Conservation (phyloP, 1,140 invertebrate genomes). For the Drosophila arizonae region DNA sequence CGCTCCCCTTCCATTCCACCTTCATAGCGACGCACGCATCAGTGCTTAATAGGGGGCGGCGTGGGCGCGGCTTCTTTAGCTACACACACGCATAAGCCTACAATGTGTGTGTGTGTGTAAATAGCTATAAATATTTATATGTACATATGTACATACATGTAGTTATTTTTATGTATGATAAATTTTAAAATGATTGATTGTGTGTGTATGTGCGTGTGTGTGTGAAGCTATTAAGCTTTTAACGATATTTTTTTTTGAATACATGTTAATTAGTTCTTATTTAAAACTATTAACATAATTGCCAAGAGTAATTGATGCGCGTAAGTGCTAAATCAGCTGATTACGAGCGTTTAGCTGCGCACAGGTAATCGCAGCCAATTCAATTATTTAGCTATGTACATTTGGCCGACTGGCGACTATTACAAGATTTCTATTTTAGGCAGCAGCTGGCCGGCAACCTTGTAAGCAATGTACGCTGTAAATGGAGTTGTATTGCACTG, state of each 20-base stretch:
- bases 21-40: slow-evolving; percentile 9
- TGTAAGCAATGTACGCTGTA: slow-evolving; percentile 25
- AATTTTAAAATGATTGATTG: background rate
- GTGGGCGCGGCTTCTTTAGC: slow-evolving; percentile 16
- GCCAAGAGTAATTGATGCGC: slow-evolving; percentile 26
- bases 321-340: slow-evolving; percentile 13
- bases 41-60: slow-evolving; percentile 20
- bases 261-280: slow-evolving; percentile 27
- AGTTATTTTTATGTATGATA: background rate
- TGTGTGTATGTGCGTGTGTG: background rate
- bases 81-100: background rate
- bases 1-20: slow-evolving; percentile 11
- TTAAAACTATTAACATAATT: slow-evolving; percentile 35
- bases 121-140: background rate
- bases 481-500: slow-evolving; percentile 34
- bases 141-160: background rate
- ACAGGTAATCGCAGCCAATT: slow-evolving; percentile 14
- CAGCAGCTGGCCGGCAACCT: slow-evolving; percentile 25
- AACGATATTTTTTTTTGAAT: background rate
- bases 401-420: slow-evolving; percentile 15
- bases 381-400: slow-evolving; percentile 25
- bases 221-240: slow-evolving; percentile 32
- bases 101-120: background rate
- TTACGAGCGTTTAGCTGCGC: slow-evolving; percentile 10
- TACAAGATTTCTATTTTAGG: slow-evolving; percentile 43